phyloP scores from a whole-genome alignment of 2,888 invertebrate genomes.

The Galeopsomyia nigrocyanea region DNA sequence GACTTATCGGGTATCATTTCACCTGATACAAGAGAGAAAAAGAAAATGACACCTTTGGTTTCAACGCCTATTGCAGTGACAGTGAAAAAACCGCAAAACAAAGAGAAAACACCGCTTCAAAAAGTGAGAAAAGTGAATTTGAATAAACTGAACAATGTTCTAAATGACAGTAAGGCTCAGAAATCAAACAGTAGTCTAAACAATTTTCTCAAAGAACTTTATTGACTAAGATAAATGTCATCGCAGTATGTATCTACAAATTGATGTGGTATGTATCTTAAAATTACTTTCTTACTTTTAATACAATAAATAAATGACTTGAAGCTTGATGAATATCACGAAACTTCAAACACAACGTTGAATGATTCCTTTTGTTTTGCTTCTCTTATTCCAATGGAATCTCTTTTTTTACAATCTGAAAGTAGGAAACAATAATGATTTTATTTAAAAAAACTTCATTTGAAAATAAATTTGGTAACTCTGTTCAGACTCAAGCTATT shows the following conservation, averaged over 20 bases:
- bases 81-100: constrained; percentile 43
- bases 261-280: constrained; percentile 44
- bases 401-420: constrained; percentile 81
- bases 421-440: constrained; percentile 13
- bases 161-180: constrained; percentile 51
- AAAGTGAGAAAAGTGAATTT: constrained; percentile 58
- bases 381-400: constrained; percentile 77
- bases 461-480: too few species aligned
- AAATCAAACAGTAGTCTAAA: constrained; percentile 55
- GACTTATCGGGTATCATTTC: constrained; percentile 53
- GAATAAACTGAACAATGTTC: constrained; percentile 56
- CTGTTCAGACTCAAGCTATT: too few species aligned
- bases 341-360: constrained; percentile 41
- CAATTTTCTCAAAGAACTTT: constrained; percentile 60
- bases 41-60: constrained; percentile 27
- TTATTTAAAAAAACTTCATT: not conserved
- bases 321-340: constrained; percentile 45
- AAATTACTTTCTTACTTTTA: constrained; percentile 32
- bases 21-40: constrained; percentile 19
- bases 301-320: constrained; percentile 42
- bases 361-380: constrained; percentile 32
- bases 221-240: constrained; percentile 46
- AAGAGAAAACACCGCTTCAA: constrained; percentile 46
- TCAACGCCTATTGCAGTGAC: constrained; percentile 27
- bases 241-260: constrained; percentile 45